Evolutionary conservation across 2,888 invertebrate genomes (phyloP), one percentile per base, ranked within the genome.

Genomic region (Dryocosmus kuriphilus): DNA sequence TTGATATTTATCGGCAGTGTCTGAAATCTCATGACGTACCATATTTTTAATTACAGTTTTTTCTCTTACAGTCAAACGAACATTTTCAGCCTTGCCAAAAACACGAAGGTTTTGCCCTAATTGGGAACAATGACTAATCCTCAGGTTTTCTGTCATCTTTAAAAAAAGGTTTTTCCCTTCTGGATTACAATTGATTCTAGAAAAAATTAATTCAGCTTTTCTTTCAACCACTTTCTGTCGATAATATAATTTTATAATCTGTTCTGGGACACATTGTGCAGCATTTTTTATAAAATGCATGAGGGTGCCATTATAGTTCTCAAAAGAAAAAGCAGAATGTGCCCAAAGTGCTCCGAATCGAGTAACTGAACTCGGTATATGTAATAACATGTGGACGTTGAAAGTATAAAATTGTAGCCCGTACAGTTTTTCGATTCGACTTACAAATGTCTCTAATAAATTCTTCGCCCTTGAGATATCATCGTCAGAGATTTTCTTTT

Each of bases 351-450:
- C 67, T 7, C 78, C 77, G 24, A 73, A 80, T 16, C 57, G 38
- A 74, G 73, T 41, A 27, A 81, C 77, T 74, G 57, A 65, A 14
- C 35, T 24, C n/a, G 81, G 75, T 14, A 81, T 75, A 51, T 81
- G 80, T 24, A 77, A 30, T 30, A 81, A 63, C 24, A 77, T 71
- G 60, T 81, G 81, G 16, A 77, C 75, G 55, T 81, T 81, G 51
- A 77, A 81, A 38, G 57, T 73, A 74, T 67, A 75, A 51, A 73
- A 77, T 46, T 62, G 46, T 24, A 32, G 19, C 7, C 78, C 75
- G 41, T 80, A 80, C n/a, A 80, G 75, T 0, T 22, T 16, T 75
- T 71, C 35, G 14, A 77, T 60, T 41, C 71, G 24, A 61, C 22
- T 8, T 2, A 79, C 79, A 35, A 80, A 80, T 46, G 62, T 76